Evolutionary conservation across 2,888 invertebrate species (phyloP), one percentile per base, ranked within the genome.

Genomic region (Cotesia congregata): DNA sequence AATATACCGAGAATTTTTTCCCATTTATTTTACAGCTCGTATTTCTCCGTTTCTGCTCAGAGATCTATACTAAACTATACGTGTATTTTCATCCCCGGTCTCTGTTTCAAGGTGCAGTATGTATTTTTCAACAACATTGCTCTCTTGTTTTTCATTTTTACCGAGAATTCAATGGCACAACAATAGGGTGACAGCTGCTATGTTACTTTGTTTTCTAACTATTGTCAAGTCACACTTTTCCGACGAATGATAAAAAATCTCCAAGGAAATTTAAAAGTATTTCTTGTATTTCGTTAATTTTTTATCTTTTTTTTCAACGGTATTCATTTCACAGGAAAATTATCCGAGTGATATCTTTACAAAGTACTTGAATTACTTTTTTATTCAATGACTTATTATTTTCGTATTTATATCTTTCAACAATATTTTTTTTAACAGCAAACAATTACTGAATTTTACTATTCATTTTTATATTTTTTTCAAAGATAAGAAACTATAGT

Each of bases 111-210:
- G 7, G 4, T 50, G 12, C 12, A 50, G 12, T 50, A 50, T 50
- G 4, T 50, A 50, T 50, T 50, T 50, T 7, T 12, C 12, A 12
- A 50, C 50, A 50, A 7, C 50, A 50, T 50, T 50, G 50, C 50
- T 50, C 50, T 50, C 50, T 50, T 50, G 50, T 50, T 50, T 50
- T 50, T 50, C 50, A 50, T 50, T 50, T 50, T 50, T 50, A 50
- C 12, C 7, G 50, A 12, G 50, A 50, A 50, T 30, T 65, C 65
- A 30, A 65, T 65, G 38, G 30, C 30, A 3, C 5, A 30, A 30
- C 20, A 30, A 65, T 65, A 38, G 12, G 65, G 65, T 30, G 65
- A 30, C 65, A 65, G 65, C 65, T 65, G 65, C 30, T 65, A 30
- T 65, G 9, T 50, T 65, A 12, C 65, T 65, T 20, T 65, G 6